phyloP scores from a whole-genome alignment of 2,113 vertebrate species.

The Reinhardtius hippoglossoides region DNA sequence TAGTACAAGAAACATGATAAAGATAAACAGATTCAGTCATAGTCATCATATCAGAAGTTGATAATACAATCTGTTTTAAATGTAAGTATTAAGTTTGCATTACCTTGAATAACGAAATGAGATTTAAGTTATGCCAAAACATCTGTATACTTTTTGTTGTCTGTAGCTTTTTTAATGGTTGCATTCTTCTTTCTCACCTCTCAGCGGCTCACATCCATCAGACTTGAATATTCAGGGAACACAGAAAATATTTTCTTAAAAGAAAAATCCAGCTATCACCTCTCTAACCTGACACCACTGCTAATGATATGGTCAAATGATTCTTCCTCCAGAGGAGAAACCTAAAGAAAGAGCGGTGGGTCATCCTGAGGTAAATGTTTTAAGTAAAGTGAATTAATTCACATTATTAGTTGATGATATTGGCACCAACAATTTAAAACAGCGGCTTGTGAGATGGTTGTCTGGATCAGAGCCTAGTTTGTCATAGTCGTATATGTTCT shows the following conservation, averaged over 20 bases:
- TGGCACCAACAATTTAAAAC: neutral
- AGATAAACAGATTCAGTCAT: neutral
- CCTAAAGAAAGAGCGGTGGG: neutral
- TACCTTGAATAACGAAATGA: neutral
- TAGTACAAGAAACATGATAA: neutral
- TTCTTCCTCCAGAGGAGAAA: neutral
- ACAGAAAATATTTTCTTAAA: neutral
- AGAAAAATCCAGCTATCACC: neutral
- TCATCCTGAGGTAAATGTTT: neutral
- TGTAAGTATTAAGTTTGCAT: neutral
- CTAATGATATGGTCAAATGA: neutral
- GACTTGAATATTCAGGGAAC: neutral
- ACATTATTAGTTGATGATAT: neutral
- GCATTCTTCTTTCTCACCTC: neutral
- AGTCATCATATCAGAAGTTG: neutral
- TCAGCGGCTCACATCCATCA: slow-evolving; percentile 14
- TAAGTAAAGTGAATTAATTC: neutral
- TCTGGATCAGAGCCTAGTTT: slow-evolving; percentile 4
- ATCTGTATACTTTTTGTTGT: slow-evolving; percentile 6
- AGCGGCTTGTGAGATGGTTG: neutral
- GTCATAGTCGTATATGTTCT: slow-evolving; percentile 3
- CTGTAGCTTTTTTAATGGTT: slow-evolving; percentile 7
- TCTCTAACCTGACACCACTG: neutral
- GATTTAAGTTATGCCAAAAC: neutral
- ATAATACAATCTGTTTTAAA: neutral